phyloP scores from a whole-genome alignment of 2,888 invertebrate genomes.

The Anagyrus pseudococci region DNA sequence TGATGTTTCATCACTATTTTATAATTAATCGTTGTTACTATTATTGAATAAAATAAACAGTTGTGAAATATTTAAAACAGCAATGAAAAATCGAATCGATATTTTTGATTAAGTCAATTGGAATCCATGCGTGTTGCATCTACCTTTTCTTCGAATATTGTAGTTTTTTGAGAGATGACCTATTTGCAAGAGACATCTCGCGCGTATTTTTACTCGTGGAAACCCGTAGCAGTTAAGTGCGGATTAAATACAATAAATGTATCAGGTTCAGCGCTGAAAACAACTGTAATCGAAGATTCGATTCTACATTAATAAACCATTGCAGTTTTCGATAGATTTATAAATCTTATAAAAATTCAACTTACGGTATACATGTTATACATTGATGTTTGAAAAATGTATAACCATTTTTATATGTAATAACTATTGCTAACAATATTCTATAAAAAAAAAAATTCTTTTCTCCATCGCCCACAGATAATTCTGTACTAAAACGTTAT shows the following conservation, averaged over 20 bases:
- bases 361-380: neutral
- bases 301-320: constrained; percentile 26
- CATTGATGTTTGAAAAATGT: constrained; percentile 6
- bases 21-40: no score
- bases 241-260: constrained; percentile 9
- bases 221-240: constrained; percentile 23
- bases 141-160: constrained; percentile 14
- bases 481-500: no score
- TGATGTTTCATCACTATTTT: constrained; percentile 23
- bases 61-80: constrained; percentile 15
- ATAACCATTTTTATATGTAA: constrained; percentile 7
- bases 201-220: constrained; percentile 21
- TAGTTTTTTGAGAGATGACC: constrained; percentile 22
- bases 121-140: constrained; percentile 1
- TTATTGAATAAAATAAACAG: neutral
- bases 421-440: constrained; percentile 7
- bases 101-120: constrained; percentile 25
- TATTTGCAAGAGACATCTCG: constrained; percentile 25
- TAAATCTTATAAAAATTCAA: constrained; percentile 1
- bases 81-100: neutral
- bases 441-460: constrained; percentile 2
- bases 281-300: constrained; percentile 14
- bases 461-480: neutral
- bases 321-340: constrained; percentile 16
- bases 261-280: constrained; percentile 20